phyloP scores from a whole-genome alignment of 1,140 invertebrate species.

The Asbolus verrucosus region DNA sequence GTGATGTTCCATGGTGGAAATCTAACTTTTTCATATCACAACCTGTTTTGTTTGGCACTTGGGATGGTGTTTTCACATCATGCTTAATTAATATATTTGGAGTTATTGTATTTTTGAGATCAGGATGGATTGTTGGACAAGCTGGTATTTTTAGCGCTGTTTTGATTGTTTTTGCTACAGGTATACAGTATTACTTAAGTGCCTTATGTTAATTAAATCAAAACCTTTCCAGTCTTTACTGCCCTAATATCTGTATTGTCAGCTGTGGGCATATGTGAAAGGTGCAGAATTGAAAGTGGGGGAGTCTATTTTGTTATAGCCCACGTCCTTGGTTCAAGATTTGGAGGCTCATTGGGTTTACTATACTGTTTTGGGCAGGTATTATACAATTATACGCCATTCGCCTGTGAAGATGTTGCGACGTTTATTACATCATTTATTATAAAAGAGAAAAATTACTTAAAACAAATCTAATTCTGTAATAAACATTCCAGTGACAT shows the following conservation, averaged over 20 bases:
- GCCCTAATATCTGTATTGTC: conserved; percentile 92
- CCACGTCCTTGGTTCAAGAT: conserved; percentile 91
- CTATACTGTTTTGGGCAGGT: conserved; percentile 97
- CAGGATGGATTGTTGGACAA: conserved; percentile 97
- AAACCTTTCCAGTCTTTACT: conserved; percentile 77
- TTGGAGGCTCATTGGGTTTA: conserved; percentile 91
- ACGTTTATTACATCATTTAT: too few relatives aligned
- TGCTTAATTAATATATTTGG: conserved; percentile 97
- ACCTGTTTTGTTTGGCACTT: conserved; percentile 95
- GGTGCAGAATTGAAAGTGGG: conserved; percentile 93
- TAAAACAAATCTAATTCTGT: too few relatives aligned
- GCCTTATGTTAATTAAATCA: conserved; percentile 2
- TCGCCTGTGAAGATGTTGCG: too few relatives aligned
- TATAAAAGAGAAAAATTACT: too few relatives aligned
- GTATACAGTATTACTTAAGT: conserved; percentile 66
- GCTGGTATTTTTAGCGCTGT: conserved; percentile 91
- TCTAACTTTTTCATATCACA: conserved; percentile 94
- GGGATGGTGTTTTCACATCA: conserved; percentile 97
- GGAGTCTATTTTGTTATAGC: conserved; percentile 96
- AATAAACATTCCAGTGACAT: too few relatives aligned
- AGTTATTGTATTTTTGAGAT: conserved; percentile 95
- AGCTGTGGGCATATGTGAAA: conserved; percentile 95
- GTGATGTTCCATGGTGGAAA: conserved; percentile 89
- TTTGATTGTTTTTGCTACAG: conserved; percentile 88
- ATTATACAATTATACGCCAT: conserved; percentile 50